Evolutionary conservation across 2,888 invertebrate species (phyloP), one percentile per base, ranked within the genome.

Genomic region (Anoplius nigerrimus): DNA sequence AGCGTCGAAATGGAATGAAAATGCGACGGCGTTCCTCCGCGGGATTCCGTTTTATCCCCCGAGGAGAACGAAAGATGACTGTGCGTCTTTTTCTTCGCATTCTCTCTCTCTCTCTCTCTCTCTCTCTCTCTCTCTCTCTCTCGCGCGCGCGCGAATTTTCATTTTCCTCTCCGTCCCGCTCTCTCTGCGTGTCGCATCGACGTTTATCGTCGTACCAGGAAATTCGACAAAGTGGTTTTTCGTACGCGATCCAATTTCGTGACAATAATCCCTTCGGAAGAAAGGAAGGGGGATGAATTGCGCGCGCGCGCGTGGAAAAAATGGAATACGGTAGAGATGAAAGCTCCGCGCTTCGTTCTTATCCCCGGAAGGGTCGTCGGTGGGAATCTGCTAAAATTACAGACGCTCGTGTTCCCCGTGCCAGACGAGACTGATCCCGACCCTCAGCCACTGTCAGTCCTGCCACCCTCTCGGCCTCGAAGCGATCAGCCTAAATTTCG

Each of bases 191-290:
- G 34, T 34, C 34, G 34, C 34, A 11, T 34, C 34, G 34, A 34
- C 34, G 34, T 34, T 34, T 34, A 34, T 34, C 48, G 48, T 18
- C n/a, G n/a, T 1, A 48, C 48, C 48, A 48, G 48, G 48, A 55
- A 34, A 45, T 43, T 43, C 45, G 13, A 57, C 22, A 45, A 57
- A 57, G 34, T 51, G 60, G 16, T 34, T 34, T 60, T 60, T 51
- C 59, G 16, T 20, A 24, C 57, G 45, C 54, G 51, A 77, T 72
- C 66, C 74, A 72, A 75, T 78, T 78, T 69, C 68, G 53, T 22
- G 64, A 72, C 68, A 62, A 69, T 74, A 75, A 74, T 78, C 71
- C 61, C 52, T 45, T 65, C 69, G 54, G 48, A n/a, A 34, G 34
- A 34, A 34, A 34, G 11, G 34, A 34, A 56, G 63, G 34, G 24